Evolutionary conservation across 1,140 invertebrate genomes (phyloP), one percentile per base, ranked within the genome.

Genomic region (Bombus consobrinus): DNA sequence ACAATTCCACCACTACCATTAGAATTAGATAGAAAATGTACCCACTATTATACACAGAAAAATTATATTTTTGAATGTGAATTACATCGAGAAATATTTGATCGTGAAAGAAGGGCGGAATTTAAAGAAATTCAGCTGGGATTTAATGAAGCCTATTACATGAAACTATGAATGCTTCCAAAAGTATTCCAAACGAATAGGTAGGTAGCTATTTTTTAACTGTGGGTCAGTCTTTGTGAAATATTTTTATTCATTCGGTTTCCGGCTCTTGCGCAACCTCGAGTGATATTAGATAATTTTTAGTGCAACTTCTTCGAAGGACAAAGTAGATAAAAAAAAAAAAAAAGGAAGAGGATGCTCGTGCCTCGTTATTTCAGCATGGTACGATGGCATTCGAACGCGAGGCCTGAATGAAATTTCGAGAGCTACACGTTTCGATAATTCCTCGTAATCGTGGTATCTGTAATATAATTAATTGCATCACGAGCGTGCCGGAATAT

Each of bases 121-220:
- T 83, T 86, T 69, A 83, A 64, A 72, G 25, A 86, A 86, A 89
- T 89, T 89, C 88, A 73, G 64, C 86, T 39, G 32, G 2, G 37
- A 59, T 72, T 82, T 83, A 89, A 89, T 71, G 88, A 89, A 89
- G 72, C 66, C 85, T 37, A 73, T 84, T 89, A 80, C 68, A 22
- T n/a, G 47, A n/a, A 62, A 37, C 10, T 66, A 87, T 83, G 88
- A 83, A 87, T 83, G 72, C 80, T 39, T 32, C n/a, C 59, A 39
- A 74, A 81, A 74, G 41, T 72, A 39, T 32, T 53, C 43, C 22
- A n/a, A 64, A 64, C 57, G 47, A 53, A 22, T 22, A 53, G 18
- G 47, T 68, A 72, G 79, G 85, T 69, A 75, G 62, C 78, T 73
- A 68, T 88, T 79, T 88, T 89, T 82, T 75, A 72, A 79, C n/a